Conservation (phyloP, 2,888 invertebrate genomes). For the Lysandra coridon region DNA sequence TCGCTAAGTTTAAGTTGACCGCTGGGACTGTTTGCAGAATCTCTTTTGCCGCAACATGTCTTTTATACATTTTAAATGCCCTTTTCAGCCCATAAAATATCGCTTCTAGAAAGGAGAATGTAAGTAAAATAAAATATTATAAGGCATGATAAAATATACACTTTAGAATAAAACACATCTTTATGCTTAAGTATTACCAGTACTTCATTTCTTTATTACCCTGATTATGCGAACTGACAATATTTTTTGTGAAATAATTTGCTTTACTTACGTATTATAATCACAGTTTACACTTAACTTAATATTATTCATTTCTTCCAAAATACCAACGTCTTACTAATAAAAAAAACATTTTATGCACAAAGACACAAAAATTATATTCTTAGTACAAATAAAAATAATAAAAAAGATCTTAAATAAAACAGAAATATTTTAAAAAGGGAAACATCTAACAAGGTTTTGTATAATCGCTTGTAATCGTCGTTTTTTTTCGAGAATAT, state of each 20-base stretch:
- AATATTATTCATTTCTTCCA: no score
- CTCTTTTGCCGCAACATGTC: constrained; percentile 20
- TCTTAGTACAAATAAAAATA: neutral
- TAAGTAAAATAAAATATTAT: neutral
- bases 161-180: no score
- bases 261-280: no score
- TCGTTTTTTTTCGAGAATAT: constrained; percentile 31
- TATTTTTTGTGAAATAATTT: no score
- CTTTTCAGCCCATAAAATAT: constrained; percentile 7
- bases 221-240: no score
- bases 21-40: constrained; percentile 34
- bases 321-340: no score
- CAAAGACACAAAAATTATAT: neutral
- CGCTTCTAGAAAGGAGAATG: neutral
- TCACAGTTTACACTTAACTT: no score
- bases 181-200: no score
- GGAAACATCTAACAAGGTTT: constrained; percentile 3
- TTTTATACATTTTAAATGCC: constrained; percentile 23
- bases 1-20: constrained; percentile 37
- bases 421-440: neutral
- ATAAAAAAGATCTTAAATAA: neutral
- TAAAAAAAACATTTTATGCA: no score
- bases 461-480: constrained; percentile 13
- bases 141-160: neutral
- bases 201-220: no score